These are phyloP conservation scores for Mythimna loreyi DNA, from an alignment of 2,888 invertebrate genomes.

Conservation along the genomic window DNA sequence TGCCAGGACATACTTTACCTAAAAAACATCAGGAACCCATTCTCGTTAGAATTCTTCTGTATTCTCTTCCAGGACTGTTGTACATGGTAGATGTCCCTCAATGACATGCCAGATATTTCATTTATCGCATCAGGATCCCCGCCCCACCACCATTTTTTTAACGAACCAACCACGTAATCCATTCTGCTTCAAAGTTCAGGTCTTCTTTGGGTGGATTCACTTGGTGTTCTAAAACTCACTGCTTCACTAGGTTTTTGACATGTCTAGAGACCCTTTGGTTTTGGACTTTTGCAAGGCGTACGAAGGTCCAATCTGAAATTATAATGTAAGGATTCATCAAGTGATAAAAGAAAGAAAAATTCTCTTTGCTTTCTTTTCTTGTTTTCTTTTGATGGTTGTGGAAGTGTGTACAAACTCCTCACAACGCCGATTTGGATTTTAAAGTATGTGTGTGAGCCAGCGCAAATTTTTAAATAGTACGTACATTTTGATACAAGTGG, in stretches of 20 bases:
- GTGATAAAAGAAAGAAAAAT: too few species aligned
- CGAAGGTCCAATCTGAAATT: too few species aligned
- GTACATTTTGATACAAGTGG: too few species aligned
- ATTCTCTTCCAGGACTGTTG: conserved; percentile 71
- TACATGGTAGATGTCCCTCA: conserved; percentile 71
- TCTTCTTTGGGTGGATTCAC: not conserved
- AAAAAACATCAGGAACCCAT: conserved; percentile 72
- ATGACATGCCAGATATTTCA: conserved; percentile 70
- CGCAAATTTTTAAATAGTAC: too few species aligned
- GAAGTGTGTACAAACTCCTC: too few species aligned
- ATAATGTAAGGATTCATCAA: too few species aligned
- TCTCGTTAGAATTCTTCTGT: conserved; percentile 63
- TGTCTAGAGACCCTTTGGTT: too few species aligned
- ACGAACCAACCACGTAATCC: conserved; percentile 62
- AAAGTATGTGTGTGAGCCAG: too few species aligned
- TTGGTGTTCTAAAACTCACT: not conserved
- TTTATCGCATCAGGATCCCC: conserved; percentile 72
- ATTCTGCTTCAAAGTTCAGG: not conserved
- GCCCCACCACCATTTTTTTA: conserved; percentile 71
- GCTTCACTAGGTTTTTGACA: not conserved
- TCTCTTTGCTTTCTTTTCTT: too few species aligned
- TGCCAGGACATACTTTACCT: conserved; percentile 61
- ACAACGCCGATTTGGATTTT: too few species aligned
- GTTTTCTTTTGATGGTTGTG: too few species aligned
- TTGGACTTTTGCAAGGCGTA: too few species aligned